Base-by-base conservation (phyloP, 2,888 invertebrate genomes). In the Xylophagus ater region DNA sequence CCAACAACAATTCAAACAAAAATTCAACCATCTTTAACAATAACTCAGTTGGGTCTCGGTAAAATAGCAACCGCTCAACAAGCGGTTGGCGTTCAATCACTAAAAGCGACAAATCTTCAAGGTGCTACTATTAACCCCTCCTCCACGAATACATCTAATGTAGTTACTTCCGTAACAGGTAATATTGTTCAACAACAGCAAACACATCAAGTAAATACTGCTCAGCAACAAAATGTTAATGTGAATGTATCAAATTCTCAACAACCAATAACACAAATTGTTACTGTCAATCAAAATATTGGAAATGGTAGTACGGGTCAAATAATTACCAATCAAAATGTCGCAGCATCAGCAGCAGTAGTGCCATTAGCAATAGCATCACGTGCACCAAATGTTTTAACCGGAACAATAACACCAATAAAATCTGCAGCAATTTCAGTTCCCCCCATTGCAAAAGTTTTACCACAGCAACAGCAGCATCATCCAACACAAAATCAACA, bases 1-100 rank as follows among this genome's bases (percentile, higher is more conserved):
- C 58, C 61, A 3, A 56, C 59, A 3, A 57, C 62, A n/a, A 61
- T 62, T 51, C 53, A 58, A n/a, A 50, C 61, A 5, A 65, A 65
- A 48, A 59, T 58, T 4, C 64, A 64, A 46, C 62, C 65, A 1
- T 62, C 64, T 12, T 45, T 65, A 23, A 65, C 65, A 2, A 65
- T 65, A 3, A 65, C 65, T 1, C 62, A 62, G 32, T 41, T 63
- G 12, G 61, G 60, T 3, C 54, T 62, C 19, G 54, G 58, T 3
- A 63, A 62, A 39, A 41, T 63, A 3, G 53, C 62, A 3, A 37
- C 47, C 6, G 44, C 46, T 6, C 50, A 49, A 26, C 46, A 48
- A 28, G 26, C 41, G 4, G 34, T 37, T 4, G 37, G 21, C 19
- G 41, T 47, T 40, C 33, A 39, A 45, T 49, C 42, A 6, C 12